These are phyloP conservation scores for Zingel zingel DNA, from an alignment of 2,113 vertebrate genomes.

Conservation along the genomic window DNA sequence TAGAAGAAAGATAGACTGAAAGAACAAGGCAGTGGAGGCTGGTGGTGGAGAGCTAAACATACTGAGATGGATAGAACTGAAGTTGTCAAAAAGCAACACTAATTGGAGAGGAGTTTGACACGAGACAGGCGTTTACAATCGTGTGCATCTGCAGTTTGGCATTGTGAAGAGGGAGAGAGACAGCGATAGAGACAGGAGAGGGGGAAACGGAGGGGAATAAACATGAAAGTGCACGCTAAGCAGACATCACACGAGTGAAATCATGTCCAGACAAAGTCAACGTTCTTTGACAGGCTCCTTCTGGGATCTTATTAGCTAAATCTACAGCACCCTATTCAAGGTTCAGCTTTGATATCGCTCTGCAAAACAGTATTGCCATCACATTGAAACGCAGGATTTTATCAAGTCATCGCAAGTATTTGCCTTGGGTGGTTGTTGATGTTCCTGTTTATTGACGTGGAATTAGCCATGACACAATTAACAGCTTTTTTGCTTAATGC, in stretches of 20 bases:
- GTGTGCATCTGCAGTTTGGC: slow-evolving; percentile 52
- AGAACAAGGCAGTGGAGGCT: background rate
- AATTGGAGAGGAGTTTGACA: slow-evolving; percentile 61
- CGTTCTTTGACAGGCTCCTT: slow-evolving; percentile 19
- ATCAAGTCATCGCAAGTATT: background rate
- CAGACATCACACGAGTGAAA: slow-evolving; percentile 47
- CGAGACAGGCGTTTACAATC: slow-evolving; percentile 25
- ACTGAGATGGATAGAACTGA: slow-evolving; percentile 31
- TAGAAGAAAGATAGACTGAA: background rate
- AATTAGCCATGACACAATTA: background rate
- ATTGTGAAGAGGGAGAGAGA: slow-evolving; percentile 10
- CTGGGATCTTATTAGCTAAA: slow-evolving; percentile 41
- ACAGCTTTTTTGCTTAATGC: background rate
- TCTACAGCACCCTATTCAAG: slow-evolving; percentile 2
- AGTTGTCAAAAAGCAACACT: slow-evolving; percentile 51
- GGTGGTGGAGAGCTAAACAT: slow-evolving; percentile 5
- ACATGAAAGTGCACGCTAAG: slow-evolving; percentile 53
- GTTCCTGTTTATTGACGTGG: background rate
- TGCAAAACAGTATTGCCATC: background rate
- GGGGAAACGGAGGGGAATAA: background rate
- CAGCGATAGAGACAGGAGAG: background rate
- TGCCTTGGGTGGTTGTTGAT: background rate
- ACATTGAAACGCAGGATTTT: background rate
- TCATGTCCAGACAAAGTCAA: slow-evolving; percentile 42
- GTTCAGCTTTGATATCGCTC: slow-evolving; percentile 21